Evolutionary conservation across 1,140 invertebrate genomes (phyloP).

Genomic region (Neelides sp.): DNA sequence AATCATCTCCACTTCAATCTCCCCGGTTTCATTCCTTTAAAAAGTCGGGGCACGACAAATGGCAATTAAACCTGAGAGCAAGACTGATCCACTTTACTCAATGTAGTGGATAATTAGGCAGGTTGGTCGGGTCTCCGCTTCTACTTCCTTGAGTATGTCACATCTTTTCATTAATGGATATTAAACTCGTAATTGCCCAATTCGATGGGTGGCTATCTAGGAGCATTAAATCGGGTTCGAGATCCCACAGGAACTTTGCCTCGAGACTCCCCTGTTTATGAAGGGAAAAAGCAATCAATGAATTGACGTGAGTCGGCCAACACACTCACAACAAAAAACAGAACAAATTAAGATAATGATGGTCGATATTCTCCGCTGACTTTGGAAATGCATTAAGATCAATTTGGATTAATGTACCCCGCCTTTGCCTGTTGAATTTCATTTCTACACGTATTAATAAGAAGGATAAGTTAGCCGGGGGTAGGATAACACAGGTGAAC

Average conservation of each 20-base stretch:
- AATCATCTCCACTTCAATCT: constrained; percentile 1
- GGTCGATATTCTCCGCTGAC: constrained; percentile 23
- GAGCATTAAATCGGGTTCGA: no score
- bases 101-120: no score
- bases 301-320: constrained; percentile 17
- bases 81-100: constrained; percentile 12
- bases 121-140: no score
- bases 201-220: no score
- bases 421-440: no score
- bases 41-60: constrained; percentile 22
- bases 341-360: constrained; percentile 30
- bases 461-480: no score
- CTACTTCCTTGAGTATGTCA: no score
- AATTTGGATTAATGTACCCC: constrained; percentile 26
- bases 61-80: constrained; percentile 12
- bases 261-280: background rate
- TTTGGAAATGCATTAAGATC: constrained; percentile 26
- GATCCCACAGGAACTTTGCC: background rate
- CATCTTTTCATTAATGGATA: no score
- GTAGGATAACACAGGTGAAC: no score
- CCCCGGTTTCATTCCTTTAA: constrained; percentile 15
- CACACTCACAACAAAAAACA: constrained; percentile 9
- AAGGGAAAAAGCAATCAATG: background rate
- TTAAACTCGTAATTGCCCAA: no score
- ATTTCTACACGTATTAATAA: no score